These are phyloP conservation scores for Andricus grossulariae DNA, from an alignment of 1,140 invertebrate genomes.

Conservation along the genomic window DNA sequence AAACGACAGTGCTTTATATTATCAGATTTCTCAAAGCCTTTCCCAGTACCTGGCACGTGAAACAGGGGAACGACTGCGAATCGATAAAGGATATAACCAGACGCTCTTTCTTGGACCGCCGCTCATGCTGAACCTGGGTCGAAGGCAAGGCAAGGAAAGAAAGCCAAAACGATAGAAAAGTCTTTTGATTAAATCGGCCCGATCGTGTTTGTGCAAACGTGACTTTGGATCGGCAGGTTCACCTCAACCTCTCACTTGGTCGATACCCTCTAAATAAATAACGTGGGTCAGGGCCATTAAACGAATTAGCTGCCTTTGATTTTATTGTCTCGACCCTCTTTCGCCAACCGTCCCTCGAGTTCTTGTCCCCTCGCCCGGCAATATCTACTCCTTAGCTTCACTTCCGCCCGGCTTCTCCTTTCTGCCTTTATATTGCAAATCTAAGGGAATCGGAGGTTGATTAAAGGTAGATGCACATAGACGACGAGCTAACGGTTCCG, in stretches of 20 bases:
- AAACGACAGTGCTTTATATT: too few species aligned
- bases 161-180: constrained; percentile 44
- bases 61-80: constrained; percentile 14
- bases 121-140: constrained; percentile 3
- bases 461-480: constrained; percentile 22
- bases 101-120: constrained; percentile 8
- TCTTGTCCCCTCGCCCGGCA: too few species aligned
- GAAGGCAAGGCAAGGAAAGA: constrained; percentile 29
- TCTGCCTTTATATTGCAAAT: not conserved
- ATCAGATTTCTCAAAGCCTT: too few species aligned
- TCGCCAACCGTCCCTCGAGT: not conserved
- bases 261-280: constrained; percentile 67
- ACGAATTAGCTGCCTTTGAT: constrained; percentile 66
- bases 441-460: constrained; percentile 11
- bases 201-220: constrained; percentile 63
- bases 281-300: constrained; percentile 63
- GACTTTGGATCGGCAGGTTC: constrained; percentile 63
- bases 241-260: constrained; percentile 40
- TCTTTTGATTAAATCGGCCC: constrained; percentile 55
- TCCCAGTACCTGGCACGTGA: not conserved
- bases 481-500: constrained; percentile 14
- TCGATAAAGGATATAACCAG: constrained; percentile 20
- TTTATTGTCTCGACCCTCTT: constrained; percentile 57
- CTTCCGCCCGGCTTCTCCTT: not conserved
- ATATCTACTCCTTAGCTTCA: not conserved